phyloP scores from a whole-genome alignment of 1,140 invertebrate genomes.

The Drosophila kanapiae region DNA sequence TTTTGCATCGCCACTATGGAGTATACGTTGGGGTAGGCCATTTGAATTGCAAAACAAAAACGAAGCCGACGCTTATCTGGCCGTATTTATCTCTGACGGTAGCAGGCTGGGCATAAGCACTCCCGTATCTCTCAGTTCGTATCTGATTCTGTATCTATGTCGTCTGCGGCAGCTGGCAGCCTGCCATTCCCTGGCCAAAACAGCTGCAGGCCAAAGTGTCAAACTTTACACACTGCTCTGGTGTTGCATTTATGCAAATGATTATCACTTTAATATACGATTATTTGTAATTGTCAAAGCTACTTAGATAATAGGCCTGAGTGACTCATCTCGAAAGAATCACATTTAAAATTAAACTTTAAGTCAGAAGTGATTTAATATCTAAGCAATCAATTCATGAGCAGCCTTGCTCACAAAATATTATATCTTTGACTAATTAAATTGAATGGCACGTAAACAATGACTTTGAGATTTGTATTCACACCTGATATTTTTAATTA shows the following conservation, averaged over 20 bases:
- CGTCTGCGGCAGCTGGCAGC: constrained; percentile 1
- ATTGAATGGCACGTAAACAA: background rate
- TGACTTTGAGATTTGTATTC: background rate
- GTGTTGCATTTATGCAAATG: constrained; percentile 67
- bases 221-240: constrained; percentile 31
- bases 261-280: constrained; percentile 52
- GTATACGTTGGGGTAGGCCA: constrained; percentile 48
- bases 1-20: constrained; percentile 34
- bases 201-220: constrained; percentile 40
- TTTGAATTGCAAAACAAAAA: constrained; percentile 68
- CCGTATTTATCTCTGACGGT: constrained; percentile 55
- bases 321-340: too few species aligned
- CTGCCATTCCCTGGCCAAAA: constrained; percentile 19
- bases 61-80: constrained; percentile 50
- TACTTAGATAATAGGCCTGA: too few species aligned
- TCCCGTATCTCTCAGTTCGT: constrained; percentile 16
- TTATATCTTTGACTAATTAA: background rate
- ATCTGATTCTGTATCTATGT: constrained; percentile 44
- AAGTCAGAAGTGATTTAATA: background rate
- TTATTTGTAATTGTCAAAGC: constrained; percentile 33
- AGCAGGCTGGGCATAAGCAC: constrained; percentile 33
- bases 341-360: too few species aligned
- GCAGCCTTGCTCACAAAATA: too few species aligned
- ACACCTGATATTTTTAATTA: constrained; percentile 2
- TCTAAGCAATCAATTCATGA: background rate